A percentile compares a stretch with the other conserved stretches of the same genome.
Evolutionary conservation across 53 echinoderm and acorn worm genomes (phyloP).

Genomic region (Zoroaster sp.): DNA sequence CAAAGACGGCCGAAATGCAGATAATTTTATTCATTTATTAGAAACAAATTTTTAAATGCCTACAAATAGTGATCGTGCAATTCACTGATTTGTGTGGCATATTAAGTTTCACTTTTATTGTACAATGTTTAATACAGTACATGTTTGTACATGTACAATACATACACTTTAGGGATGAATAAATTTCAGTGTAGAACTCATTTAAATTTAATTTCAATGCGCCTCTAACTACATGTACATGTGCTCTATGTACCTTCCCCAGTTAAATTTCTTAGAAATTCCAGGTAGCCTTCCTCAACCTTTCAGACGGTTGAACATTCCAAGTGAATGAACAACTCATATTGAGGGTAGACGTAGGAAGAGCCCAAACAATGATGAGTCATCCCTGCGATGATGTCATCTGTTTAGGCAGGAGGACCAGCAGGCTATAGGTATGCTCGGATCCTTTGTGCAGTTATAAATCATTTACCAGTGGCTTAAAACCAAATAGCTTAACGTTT

Average conservation of each 20-base stretch:
- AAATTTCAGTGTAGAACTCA: not conserved
- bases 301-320: not conserved
- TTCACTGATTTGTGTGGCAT: too few relatives aligned
- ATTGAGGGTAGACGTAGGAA: slow-evolving; percentile 3
- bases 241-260: not conserved
- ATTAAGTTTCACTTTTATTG: too few relatives aligned
- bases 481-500: too few relatives aligned
- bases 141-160: not conserved
- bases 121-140: too few relatives aligned
- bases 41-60: too few relatives aligned
- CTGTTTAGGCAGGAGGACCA: too few relatives aligned
- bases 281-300: not conserved
- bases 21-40: too few relatives aligned
- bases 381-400: not conserved
- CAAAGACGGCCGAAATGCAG: too few relatives aligned
- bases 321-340: not conserved
- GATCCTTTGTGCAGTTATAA: too few relatives aligned
- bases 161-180: not conserved
- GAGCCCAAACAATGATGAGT: slow-evolving; percentile 29
- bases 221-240: not conserved
- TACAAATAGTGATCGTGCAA: too few relatives aligned
- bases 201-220: not conserved
- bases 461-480: too few relatives aligned
- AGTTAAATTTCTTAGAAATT: not conserved
- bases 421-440: too few relatives aligned